Evolutionary conservation across 2,888 invertebrate species (phyloP).

Genomic region (Cantharis nigra): DNA sequence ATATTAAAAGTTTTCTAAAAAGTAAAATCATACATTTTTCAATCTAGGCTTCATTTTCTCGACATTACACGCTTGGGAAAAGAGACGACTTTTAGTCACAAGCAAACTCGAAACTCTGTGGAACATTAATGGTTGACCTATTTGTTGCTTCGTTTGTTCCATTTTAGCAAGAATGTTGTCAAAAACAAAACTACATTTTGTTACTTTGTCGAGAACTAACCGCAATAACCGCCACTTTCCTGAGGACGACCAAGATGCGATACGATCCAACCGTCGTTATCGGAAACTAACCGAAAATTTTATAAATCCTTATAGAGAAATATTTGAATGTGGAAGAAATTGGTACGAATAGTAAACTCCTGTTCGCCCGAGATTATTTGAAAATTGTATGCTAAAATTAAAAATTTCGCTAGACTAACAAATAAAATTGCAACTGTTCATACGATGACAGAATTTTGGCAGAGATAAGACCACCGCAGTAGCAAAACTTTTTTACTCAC

Average conservation of each 20-base stretch:
- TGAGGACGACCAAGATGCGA: background rate
- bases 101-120: background rate
- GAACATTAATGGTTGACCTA: conserved; percentile 29
- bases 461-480: conserved; percentile 3
- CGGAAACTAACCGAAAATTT: background rate
- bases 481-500: conserved; percentile 5
- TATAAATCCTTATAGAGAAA: background rate
- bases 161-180: background rate
- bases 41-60: background rate
- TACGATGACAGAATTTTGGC: conserved; percentile 21
- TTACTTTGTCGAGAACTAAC: background rate
- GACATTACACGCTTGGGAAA: background rate
- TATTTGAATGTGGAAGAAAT: background rate
- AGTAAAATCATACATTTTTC: background rate
- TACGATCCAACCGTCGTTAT: background rate
- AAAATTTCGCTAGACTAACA: conserved; percentile 14
- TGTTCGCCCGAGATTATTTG: background rate
- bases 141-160: conserved; percentile 21
- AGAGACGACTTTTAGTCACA: background rate
- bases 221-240: background rate
- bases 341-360: background rate
- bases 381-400: conserved; percentile 5
- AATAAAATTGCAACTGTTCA: conserved; percentile 22
- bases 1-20: conserved; percentile 23
- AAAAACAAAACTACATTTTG: background rate